Evolutionary conservation across 2,888 invertebrate genomes (phyloP), one percentile per base, ranked within the genome.

Genomic region (Lasioglossum oenotherae): DNA sequence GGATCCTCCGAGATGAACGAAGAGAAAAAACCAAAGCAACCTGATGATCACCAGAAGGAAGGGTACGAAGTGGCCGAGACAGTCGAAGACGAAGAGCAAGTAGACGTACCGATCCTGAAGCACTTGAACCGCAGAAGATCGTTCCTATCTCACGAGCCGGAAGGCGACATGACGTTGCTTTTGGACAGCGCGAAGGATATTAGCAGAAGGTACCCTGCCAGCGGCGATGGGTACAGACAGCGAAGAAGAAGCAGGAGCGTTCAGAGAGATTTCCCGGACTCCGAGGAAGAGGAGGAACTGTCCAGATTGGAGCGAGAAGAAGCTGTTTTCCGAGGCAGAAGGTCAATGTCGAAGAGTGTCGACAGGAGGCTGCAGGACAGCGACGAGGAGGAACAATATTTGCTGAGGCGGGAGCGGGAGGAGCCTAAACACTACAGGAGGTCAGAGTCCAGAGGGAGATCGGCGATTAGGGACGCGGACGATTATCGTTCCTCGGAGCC

Each of bases 401-500:
- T 57, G 0, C 74, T 82, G 46, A 74, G 77, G 64, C 77, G 75
- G 82, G 89, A 74, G 27, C 53, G 79, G 27, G 90, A 71, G 74
- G 89, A 87, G 3, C 87, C 81, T 5, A 84, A 85, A 46, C 77
- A 78, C 41, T 81, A 83, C 57, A 41, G 77, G 57, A 81, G 81
- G 81, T 86, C 86, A 27, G 89, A 88, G 1, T 92, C 92, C 0
- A 89, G 89, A 77, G 92, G 87, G 71, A 90, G 87, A 78, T 87
- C 86, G 2, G 82, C 80, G 74, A 86, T 82, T 60, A 90, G 78
- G 64, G 92, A 91, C 80, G 82, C 87, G 41, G 92, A 90, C 74
- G 93, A 92, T 81, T 86, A 90, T 74, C 91, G 90, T 78, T 90
- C 91, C 0, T 92, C 92, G 92, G 93, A 92, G 38, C 89, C 88